Evolutionary conservation across 2,888 invertebrate species (phyloP).

Genomic region (Bugulina stolonifera): DNA sequence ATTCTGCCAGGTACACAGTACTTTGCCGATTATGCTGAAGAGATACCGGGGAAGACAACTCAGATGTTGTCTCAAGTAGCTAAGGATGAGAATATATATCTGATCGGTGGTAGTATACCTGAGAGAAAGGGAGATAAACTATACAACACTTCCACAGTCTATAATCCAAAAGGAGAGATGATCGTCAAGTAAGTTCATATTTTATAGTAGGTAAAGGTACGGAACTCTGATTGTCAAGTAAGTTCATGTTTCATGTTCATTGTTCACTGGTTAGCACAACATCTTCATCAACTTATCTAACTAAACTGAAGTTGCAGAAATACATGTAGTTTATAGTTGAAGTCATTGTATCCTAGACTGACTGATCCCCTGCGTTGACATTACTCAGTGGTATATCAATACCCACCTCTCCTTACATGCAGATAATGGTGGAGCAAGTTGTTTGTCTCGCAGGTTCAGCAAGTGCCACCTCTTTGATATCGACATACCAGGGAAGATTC

Average conservation of each 20-base stretch:
- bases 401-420: too few species aligned
- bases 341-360: too few species aligned
- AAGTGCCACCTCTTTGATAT: conserved; percentile 93
- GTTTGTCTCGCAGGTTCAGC: conserved; percentile 34
- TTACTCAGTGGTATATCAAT: too few species aligned
- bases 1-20: conserved; percentile 55
- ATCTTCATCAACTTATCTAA: too few species aligned
- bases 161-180: conserved; percentile 70
- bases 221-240: too few species aligned
- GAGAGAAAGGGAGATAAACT: conserved; percentile 65
- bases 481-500: conserved; percentile 84
- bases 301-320: too few species aligned
- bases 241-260: too few species aligned
- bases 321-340: too few species aligned
- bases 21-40: conserved; percentile 79
- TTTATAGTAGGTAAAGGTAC: too few species aligned
- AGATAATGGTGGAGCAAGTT: too few species aligned
- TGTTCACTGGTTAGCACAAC: too few species aligned
- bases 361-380: too few species aligned
- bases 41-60: conserved; percentile 74
- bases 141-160: conserved; percentile 79
- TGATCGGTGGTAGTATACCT: conserved; percentile 83
- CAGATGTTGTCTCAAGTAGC: conserved; percentile 69
- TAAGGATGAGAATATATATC: conserved; percentile 66
- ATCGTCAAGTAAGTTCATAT: conserved; percentile 62